Conservation (phyloP, 2,113 vertebrate genomes). For the Zootoca vivipara region DNA sequence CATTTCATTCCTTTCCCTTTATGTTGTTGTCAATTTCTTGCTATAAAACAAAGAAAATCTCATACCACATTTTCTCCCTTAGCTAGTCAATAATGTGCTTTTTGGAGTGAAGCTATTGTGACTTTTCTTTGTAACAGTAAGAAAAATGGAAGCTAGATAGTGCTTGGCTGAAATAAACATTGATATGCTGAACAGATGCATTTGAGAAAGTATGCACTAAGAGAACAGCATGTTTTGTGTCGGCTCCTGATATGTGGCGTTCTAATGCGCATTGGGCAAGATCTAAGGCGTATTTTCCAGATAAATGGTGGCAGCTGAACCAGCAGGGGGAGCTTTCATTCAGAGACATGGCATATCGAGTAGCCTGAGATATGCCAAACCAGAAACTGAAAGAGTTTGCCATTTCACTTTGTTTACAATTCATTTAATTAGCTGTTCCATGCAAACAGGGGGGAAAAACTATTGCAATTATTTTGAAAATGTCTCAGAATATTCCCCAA, state of each 20-base stretch:
- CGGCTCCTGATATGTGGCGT: not conserved
- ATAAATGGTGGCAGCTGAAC: not conserved
- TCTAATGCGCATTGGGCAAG: not conserved
- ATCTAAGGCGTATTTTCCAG: not conserved
- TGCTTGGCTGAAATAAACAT: not conserved
- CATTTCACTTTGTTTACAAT: slow-evolving; percentile 32
- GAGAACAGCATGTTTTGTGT: not conserved
- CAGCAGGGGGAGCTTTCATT: slow-evolving; percentile 24
- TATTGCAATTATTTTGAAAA: slow-evolving; percentile 32
- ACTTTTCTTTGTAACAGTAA: not conserved
- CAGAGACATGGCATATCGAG: not conserved
- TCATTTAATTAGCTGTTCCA: slow-evolving; percentile 31
- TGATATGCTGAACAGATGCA: not conserved
- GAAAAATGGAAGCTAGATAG: not conserved
- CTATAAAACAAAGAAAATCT: not conserved
- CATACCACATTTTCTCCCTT: not conserved
- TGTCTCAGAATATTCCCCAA: slow-evolving; percentile 27
- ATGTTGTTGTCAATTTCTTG: not conserved
- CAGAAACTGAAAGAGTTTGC: slow-evolving; percentile 23
- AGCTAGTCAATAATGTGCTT: not conserved
- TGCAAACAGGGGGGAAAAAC: slow-evolving; percentile 37
- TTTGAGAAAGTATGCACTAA: not conserved
- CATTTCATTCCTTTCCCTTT: not conserved
- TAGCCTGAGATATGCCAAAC: not conserved
- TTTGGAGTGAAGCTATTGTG: not conserved